These are phyloP conservation scores for Eremobia ochroleuca DNA, from an alignment of 2,888 invertebrate species.

Conservation along the genomic window DNA sequence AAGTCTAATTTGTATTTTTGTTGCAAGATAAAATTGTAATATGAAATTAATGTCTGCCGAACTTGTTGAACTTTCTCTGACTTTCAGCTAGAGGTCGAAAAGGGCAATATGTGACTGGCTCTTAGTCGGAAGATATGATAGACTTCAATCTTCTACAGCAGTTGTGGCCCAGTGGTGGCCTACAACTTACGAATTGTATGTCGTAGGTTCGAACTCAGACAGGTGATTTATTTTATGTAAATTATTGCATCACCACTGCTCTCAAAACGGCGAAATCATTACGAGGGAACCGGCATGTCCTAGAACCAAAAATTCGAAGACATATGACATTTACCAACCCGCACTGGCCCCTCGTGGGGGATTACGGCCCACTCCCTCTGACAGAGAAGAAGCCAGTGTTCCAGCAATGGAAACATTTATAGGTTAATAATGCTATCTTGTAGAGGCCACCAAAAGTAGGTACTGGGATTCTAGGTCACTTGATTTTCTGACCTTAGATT, in stretches of 20 bases:
- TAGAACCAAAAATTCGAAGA: neutral
- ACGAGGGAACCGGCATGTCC: neutral
- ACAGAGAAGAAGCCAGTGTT: neutral
- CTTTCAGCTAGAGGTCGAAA: slow-evolving; percentile 17
- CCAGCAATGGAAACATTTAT: neutral
- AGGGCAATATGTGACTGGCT: neutral
- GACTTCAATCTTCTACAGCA: neutral
- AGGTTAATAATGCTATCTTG: neutral
- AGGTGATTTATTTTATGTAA: neutral
- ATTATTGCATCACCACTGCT: neutral
- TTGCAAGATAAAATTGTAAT: neutral
- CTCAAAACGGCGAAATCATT: neutral
- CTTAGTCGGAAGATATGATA: neutral
- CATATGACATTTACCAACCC: neutral
- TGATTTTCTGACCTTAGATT: neutral
- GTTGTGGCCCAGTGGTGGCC: neutral
- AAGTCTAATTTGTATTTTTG: slow-evolving; percentile 6
- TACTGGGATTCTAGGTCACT: neutral
- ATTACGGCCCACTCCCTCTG: neutral
- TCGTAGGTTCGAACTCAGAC: neutral
- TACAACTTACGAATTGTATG: neutral
- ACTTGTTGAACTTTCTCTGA: slow-evolving; percentile 23
- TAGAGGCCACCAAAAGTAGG: neutral
- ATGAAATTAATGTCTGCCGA: slow-evolving; percentile 10
- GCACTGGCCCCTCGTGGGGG: neutral